phyloP scores from a whole-genome alignment of 2,888 invertebrate species.

The Melinopterus prodromus region DNA sequence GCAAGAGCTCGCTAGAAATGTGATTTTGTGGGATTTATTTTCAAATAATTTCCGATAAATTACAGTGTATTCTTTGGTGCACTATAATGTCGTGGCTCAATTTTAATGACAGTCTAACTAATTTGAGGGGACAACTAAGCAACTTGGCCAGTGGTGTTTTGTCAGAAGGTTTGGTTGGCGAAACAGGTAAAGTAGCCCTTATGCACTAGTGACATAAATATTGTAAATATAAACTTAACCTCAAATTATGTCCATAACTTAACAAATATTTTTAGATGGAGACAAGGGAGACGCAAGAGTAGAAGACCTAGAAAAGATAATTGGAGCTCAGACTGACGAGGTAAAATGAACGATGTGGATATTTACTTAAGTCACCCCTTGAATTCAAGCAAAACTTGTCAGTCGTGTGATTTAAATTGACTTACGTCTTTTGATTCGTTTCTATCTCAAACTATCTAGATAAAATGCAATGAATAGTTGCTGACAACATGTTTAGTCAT shows the following conservation, averaged over 20 bases:
- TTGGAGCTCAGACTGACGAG: constrained; percentile 32
- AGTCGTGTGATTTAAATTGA: background rate
- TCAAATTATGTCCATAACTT: constrained; percentile 37
- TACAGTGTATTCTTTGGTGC: constrained; percentile 23
- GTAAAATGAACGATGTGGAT: constrained; percentile 21
- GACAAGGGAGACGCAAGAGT: constrained; percentile 22
- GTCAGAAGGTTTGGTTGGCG: constrained; percentile 74
- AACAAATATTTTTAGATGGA: constrained; percentile 32
- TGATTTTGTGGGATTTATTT: constrained; percentile 17
- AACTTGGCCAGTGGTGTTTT: constrained; percentile 91
- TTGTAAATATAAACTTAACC: constrained; percentile 42
- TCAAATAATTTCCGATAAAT: constrained; percentile 27
- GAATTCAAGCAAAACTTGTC: background rate
- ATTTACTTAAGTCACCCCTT: background rate
- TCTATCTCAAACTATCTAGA: background rate
- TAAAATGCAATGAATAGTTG: no score
- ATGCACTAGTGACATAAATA: constrained; percentile 35
- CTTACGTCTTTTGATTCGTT: background rate
- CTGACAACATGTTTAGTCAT: no score
- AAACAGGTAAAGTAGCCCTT: constrained; percentile 61
- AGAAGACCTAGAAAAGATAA: constrained; percentile 32
- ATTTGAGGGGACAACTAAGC: constrained; percentile 86
- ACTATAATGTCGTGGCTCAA: constrained; percentile 73
- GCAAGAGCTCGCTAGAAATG: constrained; percentile 21
- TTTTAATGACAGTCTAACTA: constrained; percentile 70